These are phyloP conservation scores for Aphaenogaster rudis DNA, from an alignment of 1,140 invertebrate species.

Conservation along the genomic window DNA sequence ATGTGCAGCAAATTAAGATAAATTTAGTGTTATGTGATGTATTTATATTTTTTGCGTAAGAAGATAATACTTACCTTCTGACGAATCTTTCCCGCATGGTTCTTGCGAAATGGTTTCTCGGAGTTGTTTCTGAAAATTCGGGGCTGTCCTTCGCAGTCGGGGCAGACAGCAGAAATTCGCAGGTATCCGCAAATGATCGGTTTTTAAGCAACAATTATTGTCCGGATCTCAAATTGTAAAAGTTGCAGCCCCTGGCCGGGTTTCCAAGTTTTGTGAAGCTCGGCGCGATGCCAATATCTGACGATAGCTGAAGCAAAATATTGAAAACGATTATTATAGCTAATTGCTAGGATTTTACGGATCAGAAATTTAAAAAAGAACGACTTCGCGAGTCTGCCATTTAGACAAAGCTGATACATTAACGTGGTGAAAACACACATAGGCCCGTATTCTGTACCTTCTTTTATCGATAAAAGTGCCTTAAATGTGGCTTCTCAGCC, in stretches of 20 bases:
- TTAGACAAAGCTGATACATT: not conserved
- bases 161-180: conserved; percentile 27
- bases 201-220: conserved; percentile 70
- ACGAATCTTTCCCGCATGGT: not conserved
- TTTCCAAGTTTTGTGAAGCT: conserved; percentile 61
- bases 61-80: conserved; percentile 44
- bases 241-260: not conserved
- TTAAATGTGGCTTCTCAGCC: too few species aligned
- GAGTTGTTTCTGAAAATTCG: conserved; percentile 25
- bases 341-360: conserved; percentile 10
- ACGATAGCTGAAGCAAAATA: conserved; percentile 30
- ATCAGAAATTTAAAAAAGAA: conserved; percentile 1
- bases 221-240: conserved; percentile 43
- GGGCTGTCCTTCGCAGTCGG: conserved; percentile 32
- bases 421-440: too few species aligned
- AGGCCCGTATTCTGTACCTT: too few species aligned
- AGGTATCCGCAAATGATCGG: conserved; percentile 54
- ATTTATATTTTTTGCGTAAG: conserved; percentile 12
- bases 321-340: conserved; percentile 25
- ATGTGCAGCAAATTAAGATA: not conserved
- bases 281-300: conserved; percentile 65
- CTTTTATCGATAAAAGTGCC: too few species aligned
- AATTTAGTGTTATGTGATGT: not conserved
- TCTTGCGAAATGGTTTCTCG: conserved; percentile 44
- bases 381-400: not conserved